These are phyloP conservation scores for Conops quadrifasciatus DNA, from an alignment of 2,888 invertebrate species.

Conservation along the genomic window DNA sequence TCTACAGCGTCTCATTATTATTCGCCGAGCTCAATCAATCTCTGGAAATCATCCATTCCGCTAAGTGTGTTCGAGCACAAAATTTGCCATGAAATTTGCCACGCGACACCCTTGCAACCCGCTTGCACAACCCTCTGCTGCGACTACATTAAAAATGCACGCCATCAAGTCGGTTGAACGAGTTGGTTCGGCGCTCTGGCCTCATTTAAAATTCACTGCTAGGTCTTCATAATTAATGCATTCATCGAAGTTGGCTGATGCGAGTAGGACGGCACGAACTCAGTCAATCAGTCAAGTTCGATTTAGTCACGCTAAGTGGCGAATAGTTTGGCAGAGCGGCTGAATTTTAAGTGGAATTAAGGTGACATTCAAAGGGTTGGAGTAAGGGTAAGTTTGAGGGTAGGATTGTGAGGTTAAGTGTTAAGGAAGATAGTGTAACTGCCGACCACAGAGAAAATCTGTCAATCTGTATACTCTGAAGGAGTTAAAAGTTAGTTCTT, in stretches of 20 bases:
- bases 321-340: not conserved
- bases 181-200: not conserved
- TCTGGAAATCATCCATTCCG: constrained; percentile 18
- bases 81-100: constrained; percentile 23
- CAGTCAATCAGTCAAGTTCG: constrained; percentile 21
- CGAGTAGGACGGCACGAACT: constrained; percentile 17
- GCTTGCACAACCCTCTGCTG: not conserved
- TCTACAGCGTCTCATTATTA: not conserved
- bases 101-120: not conserved
- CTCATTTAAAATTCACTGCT: constrained; percentile 26
- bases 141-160: constrained; percentile 9
- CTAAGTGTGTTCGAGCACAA: constrained; percentile 22
- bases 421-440: too few relatives aligned
- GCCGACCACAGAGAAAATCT: too few relatives aligned
- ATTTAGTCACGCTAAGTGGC: constrained; percentile 16
- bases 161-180: not conserved
- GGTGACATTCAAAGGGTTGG: not conserved
- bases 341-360: constrained; percentile 16
- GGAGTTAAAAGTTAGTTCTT: too few relatives aligned
- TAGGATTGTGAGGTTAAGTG: not conserved
- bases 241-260: constrained; percentile 2
- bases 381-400: not conserved
- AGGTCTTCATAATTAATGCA: constrained; percentile 21
- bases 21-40: constrained; percentile 30
- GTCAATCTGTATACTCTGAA: too few relatives aligned